A percentile compares a stretch with the other conserved stretches of the same genome.
phyloP scores from a whole-genome alignment of 1,140 invertebrate genomes.

The Dreissena polymorpha region DNA sequence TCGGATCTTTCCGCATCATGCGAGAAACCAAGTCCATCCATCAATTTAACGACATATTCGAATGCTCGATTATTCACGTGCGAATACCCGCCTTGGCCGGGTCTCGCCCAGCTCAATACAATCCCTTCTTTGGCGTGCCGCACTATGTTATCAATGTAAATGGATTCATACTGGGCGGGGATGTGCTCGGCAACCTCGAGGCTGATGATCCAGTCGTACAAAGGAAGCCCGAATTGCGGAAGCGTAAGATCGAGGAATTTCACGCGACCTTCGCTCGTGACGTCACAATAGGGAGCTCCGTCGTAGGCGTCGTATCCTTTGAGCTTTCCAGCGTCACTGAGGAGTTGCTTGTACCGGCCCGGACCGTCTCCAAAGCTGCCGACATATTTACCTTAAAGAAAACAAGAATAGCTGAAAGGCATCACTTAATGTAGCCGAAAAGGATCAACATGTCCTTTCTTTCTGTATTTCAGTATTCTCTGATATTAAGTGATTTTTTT shows the following conservation, averaged over 20 bases:
- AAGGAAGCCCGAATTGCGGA: slow-evolving; percentile 52
- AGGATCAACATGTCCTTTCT: too few species aligned
- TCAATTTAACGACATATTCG: slow-evolving; percentile 36
- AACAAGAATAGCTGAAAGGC: too few species aligned
- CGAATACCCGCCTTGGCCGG: slow-evolving; percentile 45
- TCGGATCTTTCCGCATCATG: slow-evolving; percentile 26
- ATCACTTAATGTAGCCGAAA: too few species aligned
- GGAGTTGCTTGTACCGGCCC: slow-evolving; percentile 44
- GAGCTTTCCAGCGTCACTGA: slow-evolving; percentile 17
- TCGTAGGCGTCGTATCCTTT: slow-evolving; percentile 52
- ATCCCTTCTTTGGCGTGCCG: slow-evolving; percentile 46
- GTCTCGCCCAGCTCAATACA: slow-evolving; percentile 53
- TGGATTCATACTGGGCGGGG: slow-evolving; percentile 34
- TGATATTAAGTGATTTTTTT: too few species aligned
- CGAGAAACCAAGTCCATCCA: slow-evolving; percentile 31
- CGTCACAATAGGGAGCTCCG: slow-evolving; percentile 51
- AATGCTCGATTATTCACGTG: slow-evolving; percentile 50
- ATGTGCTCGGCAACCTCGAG: slow-evolving; percentile 58
- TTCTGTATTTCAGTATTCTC: too few species aligned
- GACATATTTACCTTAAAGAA: slow-evolving; percentile 39
- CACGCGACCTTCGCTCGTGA: slow-evolving; percentile 43
- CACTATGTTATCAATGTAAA: slow-evolving; percentile 53
- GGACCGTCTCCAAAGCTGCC: slow-evolving; percentile 55
- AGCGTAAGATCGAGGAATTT: slow-evolving; percentile 51
- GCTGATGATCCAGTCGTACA: slow-evolving; percentile 53